Evolutionary conservation across 2,113 vertebrate species (phyloP), one percentile per base, ranked within the genome.

Genomic region (Ranitomeya imitator): DNA sequence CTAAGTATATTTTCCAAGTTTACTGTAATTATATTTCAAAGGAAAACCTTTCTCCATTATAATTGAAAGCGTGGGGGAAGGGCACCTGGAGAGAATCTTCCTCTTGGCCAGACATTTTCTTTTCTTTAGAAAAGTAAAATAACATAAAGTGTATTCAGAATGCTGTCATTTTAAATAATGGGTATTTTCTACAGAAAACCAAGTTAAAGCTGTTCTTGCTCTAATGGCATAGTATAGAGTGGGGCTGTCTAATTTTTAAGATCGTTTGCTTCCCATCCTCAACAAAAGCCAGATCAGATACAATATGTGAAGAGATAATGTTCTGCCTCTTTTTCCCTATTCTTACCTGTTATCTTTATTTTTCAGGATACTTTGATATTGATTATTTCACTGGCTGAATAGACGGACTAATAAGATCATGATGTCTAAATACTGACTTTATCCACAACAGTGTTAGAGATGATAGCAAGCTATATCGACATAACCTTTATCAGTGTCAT

Each of bases 371-470:
- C 81, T 83, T 83, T 69, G 21, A 16, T 83, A 83, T 83, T 83
- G 81, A 83, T 83, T 83, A 83, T 83, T 83, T 83, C 45, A 67
- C 81, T 67, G 45, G 37, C 45, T 67, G 81, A 83, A 83, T 83
- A 83, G 81, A 69, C 81, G 51, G 61, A 23, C 37, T 63, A 83
- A 83, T 83, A 83, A 67, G 81, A 83, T 83, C 81, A 83, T 83
- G 81, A 83, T 83, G 81, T 83, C 61, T 83, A 83, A 83, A 83
- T 83, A 83, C 81, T 83, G 81, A 63, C 81, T 83, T 83, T 83
- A 83, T 83, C 81, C 37, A 54, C 81, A 83, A 83, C 61, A 83
- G 61, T 45, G 45, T 83, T 83, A 21, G 61, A 54, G 81, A 83
- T 83, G 81, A 83, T 83, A 83, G 61, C 59, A 51, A 83, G 21